Evolutionary conservation across 1,140 invertebrate species (phyloP).

Genomic region (Drosophila parabipectinata): DNA sequence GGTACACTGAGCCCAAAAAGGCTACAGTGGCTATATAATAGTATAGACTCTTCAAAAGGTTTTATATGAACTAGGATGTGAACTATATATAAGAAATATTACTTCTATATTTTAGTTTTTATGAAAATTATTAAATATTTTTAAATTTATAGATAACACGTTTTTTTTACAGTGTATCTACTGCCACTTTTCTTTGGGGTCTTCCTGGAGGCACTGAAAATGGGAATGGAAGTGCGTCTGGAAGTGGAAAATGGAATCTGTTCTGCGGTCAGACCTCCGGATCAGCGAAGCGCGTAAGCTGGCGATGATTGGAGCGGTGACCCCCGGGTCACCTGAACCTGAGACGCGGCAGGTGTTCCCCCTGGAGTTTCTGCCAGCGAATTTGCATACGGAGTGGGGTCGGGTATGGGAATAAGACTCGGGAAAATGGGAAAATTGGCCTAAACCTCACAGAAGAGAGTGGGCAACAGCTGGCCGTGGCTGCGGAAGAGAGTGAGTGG

Average conservation of each 20-base stretch:
- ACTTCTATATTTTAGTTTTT: too few species aligned
- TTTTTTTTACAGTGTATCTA: background rate
- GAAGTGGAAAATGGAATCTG: slow-evolving; percentile 3
- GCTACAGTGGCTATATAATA: too few species aligned
- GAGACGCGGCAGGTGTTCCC: slow-evolving; percentile 14
- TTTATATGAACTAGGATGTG: too few species aligned
- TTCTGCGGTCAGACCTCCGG: slow-evolving; percentile 22
- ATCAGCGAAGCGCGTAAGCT: slow-evolving; percentile 41
- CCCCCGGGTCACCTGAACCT: slow-evolving; percentile 11
- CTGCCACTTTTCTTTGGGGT: background rate
- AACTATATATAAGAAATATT: too few species aligned
- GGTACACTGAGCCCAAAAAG: background rate
- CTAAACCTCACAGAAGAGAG: slow-evolving; percentile 67
- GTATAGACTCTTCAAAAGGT: too few species aligned
- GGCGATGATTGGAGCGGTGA: slow-evolving; percentile 42
- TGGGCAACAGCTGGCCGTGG: slow-evolving; percentile 8
- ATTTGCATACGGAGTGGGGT: slow-evolving; percentile 13
- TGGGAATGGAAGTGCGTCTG: background rate
- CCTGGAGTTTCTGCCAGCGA: slow-evolving; percentile 7
- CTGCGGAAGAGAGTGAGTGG: slow-evolving; percentile 9
- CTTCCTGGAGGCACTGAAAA: background rate
- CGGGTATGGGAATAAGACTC: background rate
- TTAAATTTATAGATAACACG: too few species aligned
- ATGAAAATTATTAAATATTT: too few species aligned
- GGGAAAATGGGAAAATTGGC: slow-evolving; percentile 25